Percentiles rank a stretch among this genome's conserved stretches.
phyloP scores from a whole-genome alignment of 37 sponge, comb jelly and placozoan genomes.

The Eunapius fragilis region DNA sequence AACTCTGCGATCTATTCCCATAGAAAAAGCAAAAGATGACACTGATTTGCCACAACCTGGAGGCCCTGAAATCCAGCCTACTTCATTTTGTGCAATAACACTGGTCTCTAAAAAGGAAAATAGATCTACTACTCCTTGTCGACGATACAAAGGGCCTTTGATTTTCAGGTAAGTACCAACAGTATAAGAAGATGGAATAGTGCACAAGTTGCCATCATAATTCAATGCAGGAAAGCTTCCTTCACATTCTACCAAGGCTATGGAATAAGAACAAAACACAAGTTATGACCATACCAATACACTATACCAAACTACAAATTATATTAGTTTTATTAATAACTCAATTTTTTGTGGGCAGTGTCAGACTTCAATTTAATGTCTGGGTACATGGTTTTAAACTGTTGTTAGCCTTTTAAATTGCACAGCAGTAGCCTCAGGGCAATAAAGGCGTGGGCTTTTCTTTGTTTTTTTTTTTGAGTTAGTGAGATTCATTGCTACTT shows the following conservation, averaged over 20 bases:
- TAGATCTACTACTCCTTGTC: not conserved
- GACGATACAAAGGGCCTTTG: not conserved
- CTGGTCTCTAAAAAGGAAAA: not conserved
- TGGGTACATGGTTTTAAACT: too few relatives aligned
- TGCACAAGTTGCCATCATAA: not conserved
- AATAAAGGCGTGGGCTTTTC: too few relatives aligned
- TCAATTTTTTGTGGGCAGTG: too few relatives aligned
- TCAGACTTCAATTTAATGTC: too few relatives aligned
- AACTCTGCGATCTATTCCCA: not conserved
- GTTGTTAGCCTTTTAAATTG: too few relatives aligned
- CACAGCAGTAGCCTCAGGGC: too few relatives aligned
- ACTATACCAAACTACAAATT: too few relatives aligned
- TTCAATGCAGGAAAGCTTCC: not conserved
- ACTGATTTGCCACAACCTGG: not conserved
- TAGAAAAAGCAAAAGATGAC: not conserved
- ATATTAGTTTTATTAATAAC: too few relatives aligned
- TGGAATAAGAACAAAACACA: not conserved
- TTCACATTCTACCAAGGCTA: not conserved
- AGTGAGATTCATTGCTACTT: too few relatives aligned
- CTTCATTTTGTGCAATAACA: not conserved
- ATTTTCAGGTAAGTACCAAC: not conserved
- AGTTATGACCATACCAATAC: too few relatives aligned
- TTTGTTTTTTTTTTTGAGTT: too few relatives aligned
- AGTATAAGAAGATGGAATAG: not conserved
- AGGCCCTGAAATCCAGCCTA: not conserved